Evolutionary conservation across 2,797 vertebrate genomes (phyloP), one percentile per base, ranked within the genome.

Genomic region (Hypotaenidia philippensis): DNA sequence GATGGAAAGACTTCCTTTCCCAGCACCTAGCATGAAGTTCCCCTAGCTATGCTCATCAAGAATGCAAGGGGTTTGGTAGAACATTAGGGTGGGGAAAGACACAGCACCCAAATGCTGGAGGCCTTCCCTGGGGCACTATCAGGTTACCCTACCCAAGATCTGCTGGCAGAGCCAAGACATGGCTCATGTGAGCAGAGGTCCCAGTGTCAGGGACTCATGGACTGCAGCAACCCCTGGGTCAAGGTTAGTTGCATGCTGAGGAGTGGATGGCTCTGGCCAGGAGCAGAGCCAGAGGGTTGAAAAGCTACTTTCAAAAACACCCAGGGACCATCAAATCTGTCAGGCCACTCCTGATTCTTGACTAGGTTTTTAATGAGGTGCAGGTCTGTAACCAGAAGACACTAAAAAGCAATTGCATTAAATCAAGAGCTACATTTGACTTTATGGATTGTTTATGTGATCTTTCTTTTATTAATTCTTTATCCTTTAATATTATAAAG

Each of bases 391-490:
- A 93, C 70, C 92, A 66, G 52, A 78, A 66, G 78, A 96, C 76
- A 76, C 76, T 91, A 57, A 86, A 89, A 88, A 90, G 49, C 84
- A 83, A 83, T 93, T 91, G 83, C 94, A 91, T 94, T 75, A 45
- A 92, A 95, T 83, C 55, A 91, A 83, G 84, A 82, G 13, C 80
- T 91, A 76, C 77, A 63, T 83, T 49, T 92, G 79, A 87, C 83
- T 96, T 94, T 80, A 89, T 74, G 75, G 64, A 91, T 93, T 96
- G 90, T 95, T 96, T 96, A 84, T 53, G 81, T 20, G 90, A 96
- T 97, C 94, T 94, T 95, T 93, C 88, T 93, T 95, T 85, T 95
- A 96, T 96, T 96, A 96, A 94, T 97, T 97, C 97, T 95, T 97
- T 96, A 97, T 96, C 97, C 95, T 13, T 94, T 96, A 86, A 96